Conservation (phyloP, 2,797 vertebrate genomes). For the Staurois parvus region DNA sequence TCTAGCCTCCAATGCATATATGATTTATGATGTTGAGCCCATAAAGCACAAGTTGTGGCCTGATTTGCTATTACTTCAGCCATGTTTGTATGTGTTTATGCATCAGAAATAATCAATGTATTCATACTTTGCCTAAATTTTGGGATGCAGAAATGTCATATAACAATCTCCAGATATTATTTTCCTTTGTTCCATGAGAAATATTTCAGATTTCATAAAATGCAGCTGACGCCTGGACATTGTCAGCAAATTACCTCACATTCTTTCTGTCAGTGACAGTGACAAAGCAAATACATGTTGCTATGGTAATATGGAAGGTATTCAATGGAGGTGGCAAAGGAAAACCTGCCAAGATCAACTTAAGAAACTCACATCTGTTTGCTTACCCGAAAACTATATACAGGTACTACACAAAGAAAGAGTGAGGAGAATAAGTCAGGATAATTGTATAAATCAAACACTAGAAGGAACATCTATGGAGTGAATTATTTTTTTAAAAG, state of each 20-base stretch:
- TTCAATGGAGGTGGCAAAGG: constrained; percentile 1
- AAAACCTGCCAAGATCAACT: not conserved
- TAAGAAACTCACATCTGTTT: not conserved
- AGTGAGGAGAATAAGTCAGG: too few relatives aligned
- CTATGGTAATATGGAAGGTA: constrained; percentile 37
- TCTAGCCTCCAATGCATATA: too few relatives aligned
- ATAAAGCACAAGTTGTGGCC: too few relatives aligned
- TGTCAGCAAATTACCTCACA: constrained; percentile 16
- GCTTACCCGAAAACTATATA: not conserved
- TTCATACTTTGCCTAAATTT: not conserved
- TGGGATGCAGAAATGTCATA: not conserved
- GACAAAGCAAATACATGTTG: constrained; percentile 47
- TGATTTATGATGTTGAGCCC: too few relatives aligned
- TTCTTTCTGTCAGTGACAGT: constrained; percentile 8
- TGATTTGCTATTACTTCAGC: too few relatives aligned
- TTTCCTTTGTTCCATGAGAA: constrained; percentile 10
- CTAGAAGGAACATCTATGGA: too few relatives aligned
- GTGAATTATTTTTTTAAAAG: too few relatives aligned
- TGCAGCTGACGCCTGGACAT: constrained; percentile 34
- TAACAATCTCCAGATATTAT: constrained; percentile 19
- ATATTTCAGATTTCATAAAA: constrained; percentile 24
- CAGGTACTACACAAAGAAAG: not conserved
- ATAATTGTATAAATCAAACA: too few relatives aligned
- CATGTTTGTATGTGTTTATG: too few relatives aligned
- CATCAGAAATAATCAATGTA: not conserved